Conservation (phyloP, 2,888 invertebrate species). For the Hypolimnas misippus region DNA sequence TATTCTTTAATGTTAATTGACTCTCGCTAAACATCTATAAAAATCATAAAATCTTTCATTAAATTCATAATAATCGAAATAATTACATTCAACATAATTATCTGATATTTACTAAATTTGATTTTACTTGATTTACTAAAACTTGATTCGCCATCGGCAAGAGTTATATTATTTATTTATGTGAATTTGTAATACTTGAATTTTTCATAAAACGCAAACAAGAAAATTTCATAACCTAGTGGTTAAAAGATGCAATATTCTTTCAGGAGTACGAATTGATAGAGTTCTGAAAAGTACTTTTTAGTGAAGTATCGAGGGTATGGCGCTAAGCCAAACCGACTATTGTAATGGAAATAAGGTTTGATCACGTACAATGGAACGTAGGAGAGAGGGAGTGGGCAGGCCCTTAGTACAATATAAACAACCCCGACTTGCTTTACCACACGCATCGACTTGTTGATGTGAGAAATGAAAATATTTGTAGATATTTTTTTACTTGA, state of each 20-base stretch:
- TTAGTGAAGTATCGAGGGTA: constrained; percentile 35
- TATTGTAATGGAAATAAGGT: constrained; percentile 81
- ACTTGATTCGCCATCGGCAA: too few species aligned
- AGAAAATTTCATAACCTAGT: neutral
- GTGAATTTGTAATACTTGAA: neutral
- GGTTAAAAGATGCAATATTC: constrained; percentile 34
- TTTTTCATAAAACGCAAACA: constrained; percentile 9
- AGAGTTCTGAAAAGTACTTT: constrained; percentile 36
- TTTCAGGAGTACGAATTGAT: constrained; percentile 42
- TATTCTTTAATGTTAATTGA: neutral
- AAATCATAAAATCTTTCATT: neutral
- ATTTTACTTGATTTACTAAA: too few species aligned
- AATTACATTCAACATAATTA: too few species aligned
- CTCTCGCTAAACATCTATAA: constrained; percentile 5
- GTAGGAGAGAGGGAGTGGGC: constrained; percentile 71
- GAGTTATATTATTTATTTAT: too few species aligned
- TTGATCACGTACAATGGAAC: constrained; percentile 73
- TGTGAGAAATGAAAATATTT: constrained; percentile 13
- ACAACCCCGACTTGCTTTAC: constrained; percentile 51
- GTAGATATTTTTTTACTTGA: neutral
- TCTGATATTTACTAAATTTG: too few species aligned
- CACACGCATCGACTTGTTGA: constrained; percentile 21
- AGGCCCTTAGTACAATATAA: constrained; percentile 64
- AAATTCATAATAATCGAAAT: neutral
- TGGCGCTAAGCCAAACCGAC: constrained; percentile 64